Base-by-base conservation (phyloP, 2,113 vertebrate genomes). In the Alethe castanea region DNA sequence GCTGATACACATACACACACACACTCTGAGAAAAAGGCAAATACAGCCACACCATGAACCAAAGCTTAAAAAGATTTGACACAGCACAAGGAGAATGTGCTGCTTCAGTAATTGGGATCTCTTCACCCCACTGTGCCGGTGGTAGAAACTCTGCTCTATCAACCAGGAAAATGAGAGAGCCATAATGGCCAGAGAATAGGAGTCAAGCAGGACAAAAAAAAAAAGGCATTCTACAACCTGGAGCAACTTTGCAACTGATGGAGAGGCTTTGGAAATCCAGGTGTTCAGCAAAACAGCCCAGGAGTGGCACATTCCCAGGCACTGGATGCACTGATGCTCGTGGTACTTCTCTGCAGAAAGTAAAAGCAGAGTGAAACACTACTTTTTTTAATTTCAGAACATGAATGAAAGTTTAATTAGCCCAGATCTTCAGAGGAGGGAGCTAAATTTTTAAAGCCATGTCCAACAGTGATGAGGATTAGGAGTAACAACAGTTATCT, bases 241-340 rank as follows among this genome's bases (percentile, higher is more conserved):
- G 2, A 73, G 42, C 10, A 44, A 47, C 16, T 15, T 45, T 29
- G 11, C 47, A 28, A 11, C 3, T 16, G 24, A 76, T 18, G 25
- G 36, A 31, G 25, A 52, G 42, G 25, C 14, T 81, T 70, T 52
- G 71, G 45, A 84, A 72, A 33, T 29, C 13, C 25, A 52, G 5
- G 10, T 44, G 23, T 78, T 73, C 19, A 40, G 26, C 31, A 60
- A 19, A 47, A n/a, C 20, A 44, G 29, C 17, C 12, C 15, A 50
- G 48, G 33, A n/a, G 12, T 9, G 29, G 29, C 66, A 73, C 4
- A 3, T 11, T 54, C 6, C 33, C 53, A 29, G 1, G 14, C 14
- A 29, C 0, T 12, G n/a, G 9, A 35, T 9, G 20, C 18, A 20
- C 42, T 26, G 8, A 23, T 5, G 6, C 11, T 45, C 1, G 0